Evolutionary conservation across 2,888 invertebrate genomes (phyloP).

Genomic region (Plebejus argus): DNA sequence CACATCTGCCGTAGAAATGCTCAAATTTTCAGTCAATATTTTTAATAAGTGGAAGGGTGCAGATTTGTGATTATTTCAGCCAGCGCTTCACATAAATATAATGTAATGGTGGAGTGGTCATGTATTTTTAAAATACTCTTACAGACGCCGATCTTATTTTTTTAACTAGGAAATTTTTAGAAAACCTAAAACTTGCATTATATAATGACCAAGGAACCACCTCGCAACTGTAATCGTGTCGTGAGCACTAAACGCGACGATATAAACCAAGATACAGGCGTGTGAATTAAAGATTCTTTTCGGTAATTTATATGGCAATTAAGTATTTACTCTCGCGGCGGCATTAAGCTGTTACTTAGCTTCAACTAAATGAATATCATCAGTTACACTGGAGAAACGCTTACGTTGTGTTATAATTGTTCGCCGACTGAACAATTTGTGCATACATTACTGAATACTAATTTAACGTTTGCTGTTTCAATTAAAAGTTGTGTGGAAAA

Average conservation of each 20-base stretch:
- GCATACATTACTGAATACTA: conserved; percentile 1
- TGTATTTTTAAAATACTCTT: background rate
- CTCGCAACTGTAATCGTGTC: conserved; percentile 40
- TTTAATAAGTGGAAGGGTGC: background rate
- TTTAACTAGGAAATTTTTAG: background rate
- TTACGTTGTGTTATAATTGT: conserved; percentile 18
- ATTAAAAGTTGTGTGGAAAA: background rate
- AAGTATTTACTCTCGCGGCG: conserved; percentile 53
- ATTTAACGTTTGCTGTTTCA: background rate
- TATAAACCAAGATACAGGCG: conserved; percentile 40
- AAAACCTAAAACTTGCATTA: background rate
- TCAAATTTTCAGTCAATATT: conserved; percentile 20
- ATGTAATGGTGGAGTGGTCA: background rate
- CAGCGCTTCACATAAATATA: background rate
- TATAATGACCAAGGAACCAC: background rate
- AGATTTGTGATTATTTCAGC: background rate
- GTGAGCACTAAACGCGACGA: conserved; percentile 41
- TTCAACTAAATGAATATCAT: conserved; percentile 25
- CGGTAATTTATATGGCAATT: conserved; percentile 68
- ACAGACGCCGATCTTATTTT: background rate
- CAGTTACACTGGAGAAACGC: conserved; percentile 1
- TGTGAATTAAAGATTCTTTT: conserved; percentile 65
- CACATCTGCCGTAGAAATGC: conserved; percentile 4
- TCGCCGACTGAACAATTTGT: conserved; percentile 7
- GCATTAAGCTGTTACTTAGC: conserved; percentile 30